A percentile compares a stretch with the other conserved stretches of the same genome.
phyloP scores from a whole-genome alignment of 2,113 vertebrate genomes.

The Callithrix jacchus region DNA sequence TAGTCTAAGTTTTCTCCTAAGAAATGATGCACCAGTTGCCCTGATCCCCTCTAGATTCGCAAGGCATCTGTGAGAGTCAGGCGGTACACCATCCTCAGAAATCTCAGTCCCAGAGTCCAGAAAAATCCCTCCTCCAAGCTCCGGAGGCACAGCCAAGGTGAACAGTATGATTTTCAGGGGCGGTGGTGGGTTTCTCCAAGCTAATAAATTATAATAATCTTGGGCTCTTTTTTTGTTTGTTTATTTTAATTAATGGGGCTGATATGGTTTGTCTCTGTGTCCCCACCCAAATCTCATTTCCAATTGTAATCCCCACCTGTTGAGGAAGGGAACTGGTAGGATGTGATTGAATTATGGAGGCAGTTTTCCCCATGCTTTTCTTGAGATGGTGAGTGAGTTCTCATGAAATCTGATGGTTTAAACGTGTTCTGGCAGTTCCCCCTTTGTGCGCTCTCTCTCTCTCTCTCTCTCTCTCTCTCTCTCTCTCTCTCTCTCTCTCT shows the following conservation, averaged over 20 bases:
- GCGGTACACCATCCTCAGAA: not conserved
- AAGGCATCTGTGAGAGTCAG: not conserved
- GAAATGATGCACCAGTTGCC: not conserved
- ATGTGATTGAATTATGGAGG: too few species aligned
- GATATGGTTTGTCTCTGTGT: too few species aligned
- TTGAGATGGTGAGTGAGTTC: too few species aligned
- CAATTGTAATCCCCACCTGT: too few species aligned
- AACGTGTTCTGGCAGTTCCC: too few species aligned
- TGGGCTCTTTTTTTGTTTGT: not conserved
- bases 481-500: too few species aligned
- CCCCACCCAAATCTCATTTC: too few species aligned
- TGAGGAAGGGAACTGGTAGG: too few species aligned
- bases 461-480: too few species aligned
- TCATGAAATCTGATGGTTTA: too few species aligned
- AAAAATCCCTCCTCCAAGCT: not conserved
- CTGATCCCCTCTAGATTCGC: fast-evolving
- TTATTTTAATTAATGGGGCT: not conserved
- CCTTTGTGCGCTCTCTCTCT: too few species aligned
- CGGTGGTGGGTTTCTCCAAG: not conserved
- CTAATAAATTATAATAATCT: not conserved
- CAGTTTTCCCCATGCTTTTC: too few species aligned
- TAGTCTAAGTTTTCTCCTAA: not conserved
- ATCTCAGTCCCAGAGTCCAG: not conserved
- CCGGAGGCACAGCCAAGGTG: not conserved
- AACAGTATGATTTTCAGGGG: not conserved